These are phyloP conservation scores for Lucilia cuprina DNA, from an alignment of 1,140 invertebrate species.

Conservation along the genomic window DNA sequence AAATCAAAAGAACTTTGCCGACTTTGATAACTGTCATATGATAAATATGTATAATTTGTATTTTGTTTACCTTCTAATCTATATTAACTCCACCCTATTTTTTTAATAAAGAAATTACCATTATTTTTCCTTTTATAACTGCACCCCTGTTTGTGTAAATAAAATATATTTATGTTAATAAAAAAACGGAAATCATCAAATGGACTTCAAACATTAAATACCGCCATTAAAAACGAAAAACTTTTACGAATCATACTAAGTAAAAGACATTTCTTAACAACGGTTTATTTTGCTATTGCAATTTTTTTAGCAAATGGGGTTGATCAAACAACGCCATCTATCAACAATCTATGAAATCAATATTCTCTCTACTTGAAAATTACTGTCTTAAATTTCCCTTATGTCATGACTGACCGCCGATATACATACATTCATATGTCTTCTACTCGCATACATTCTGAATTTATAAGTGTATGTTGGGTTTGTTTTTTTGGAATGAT, in stretches of 20 bases:
- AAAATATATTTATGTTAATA: not conserved
- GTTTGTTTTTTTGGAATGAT: not conserved
- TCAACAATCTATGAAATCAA: conserved; percentile 29
- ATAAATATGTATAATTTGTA: not conserved
- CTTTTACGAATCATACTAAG: not conserved
- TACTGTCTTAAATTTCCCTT: conserved; percentile 2
- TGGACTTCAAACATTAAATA: not conserved
- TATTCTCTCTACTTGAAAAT: not conserved
- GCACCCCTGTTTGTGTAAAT: not conserved
- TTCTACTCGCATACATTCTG: not conserved
- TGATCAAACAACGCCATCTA: conserved; percentile 28
- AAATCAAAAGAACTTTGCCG: not conserved
- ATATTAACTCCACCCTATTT: not conserved
- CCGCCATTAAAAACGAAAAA: not conserved
- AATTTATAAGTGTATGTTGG: not conserved
- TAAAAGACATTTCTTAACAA: not conserved
- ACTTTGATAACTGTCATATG: not conserved
- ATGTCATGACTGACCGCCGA: not conserved
- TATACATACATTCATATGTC: too few relatives aligned
- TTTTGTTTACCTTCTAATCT: not conserved
- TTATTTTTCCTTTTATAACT: not conserved
- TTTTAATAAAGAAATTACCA: not conserved
- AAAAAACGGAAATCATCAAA: not conserved
- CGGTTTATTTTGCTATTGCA: not conserved
- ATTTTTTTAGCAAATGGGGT: not conserved